phyloP scores from a whole-genome alignment of 1,140 invertebrate species.

The Drosophila neocordata region DNA sequence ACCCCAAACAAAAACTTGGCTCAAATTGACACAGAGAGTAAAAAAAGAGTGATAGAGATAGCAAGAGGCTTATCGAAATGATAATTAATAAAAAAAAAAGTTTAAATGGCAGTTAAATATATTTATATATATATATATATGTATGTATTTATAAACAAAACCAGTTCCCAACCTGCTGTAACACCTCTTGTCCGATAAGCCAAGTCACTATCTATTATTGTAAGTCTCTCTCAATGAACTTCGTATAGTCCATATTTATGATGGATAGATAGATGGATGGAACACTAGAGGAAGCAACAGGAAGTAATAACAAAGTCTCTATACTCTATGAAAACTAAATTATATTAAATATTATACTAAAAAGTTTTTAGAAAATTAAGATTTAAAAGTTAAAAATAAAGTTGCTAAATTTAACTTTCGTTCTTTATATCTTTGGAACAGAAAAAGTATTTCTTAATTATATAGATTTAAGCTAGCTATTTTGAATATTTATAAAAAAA shows the following conservation, averaged over 20 bases:
- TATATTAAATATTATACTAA: no score
- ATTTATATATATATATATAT: background rate
- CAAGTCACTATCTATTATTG: slow-evolving; percentile 23
- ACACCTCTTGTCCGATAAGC: slow-evolving; percentile 51
- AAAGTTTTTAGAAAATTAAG: no score
- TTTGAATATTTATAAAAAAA: no score
- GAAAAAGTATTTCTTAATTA: no score
- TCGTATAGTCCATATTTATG: background rate
- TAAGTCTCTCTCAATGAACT: background rate
- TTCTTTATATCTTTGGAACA: no score
- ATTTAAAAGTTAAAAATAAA: no score
- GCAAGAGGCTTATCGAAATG: slow-evolving; percentile 58
- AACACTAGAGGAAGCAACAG: background rate
- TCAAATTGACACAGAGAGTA: slow-evolving; percentile 43
- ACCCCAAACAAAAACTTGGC: slow-evolving; percentile 54
- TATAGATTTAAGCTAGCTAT: no score
- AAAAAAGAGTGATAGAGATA: background rate
- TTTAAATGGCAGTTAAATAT: background rate
- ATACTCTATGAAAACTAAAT: background rate
- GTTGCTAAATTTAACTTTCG: no score
- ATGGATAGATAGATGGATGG: background rate
- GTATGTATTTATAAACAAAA: slow-evolving; percentile 32
- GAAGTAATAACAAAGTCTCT: background rate
- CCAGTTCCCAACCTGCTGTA: slow-evolving; percentile 45
- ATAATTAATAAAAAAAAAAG: slow-evolving; percentile 75